These are phyloP conservation scores for Psilopsiagon aurifrons DNA, from an alignment of 2,113 vertebrate species.

Conservation along the genomic window DNA sequence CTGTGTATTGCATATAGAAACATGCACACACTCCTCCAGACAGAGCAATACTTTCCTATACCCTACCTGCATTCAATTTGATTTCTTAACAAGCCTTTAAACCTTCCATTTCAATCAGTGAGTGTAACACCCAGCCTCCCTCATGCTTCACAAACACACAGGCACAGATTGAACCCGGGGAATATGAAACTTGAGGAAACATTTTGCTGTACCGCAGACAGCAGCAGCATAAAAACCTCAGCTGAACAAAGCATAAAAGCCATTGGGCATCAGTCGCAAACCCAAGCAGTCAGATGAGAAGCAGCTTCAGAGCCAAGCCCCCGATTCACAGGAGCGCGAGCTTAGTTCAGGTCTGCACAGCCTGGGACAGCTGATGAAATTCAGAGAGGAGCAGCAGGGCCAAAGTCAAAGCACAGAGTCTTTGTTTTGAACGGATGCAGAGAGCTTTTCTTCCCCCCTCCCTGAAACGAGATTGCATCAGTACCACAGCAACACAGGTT, in stretches of 20 bases:
- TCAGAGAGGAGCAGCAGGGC: background rate
- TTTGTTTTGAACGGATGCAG: background rate
- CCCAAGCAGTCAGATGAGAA: background rate
- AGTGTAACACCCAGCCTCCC: background rate
- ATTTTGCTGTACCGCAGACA: background rate
- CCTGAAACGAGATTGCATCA: background rate
- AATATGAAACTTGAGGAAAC: rapidly evolving
- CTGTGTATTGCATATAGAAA: background rate
- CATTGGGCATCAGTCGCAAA: background rate
- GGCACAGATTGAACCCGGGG: background rate
- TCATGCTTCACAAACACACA: rapidly evolving
- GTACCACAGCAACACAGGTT: background rate
- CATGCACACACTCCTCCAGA: too few species aligned
- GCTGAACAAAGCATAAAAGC: background rate
- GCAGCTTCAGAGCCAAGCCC: background rate
- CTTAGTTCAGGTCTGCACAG: background rate
- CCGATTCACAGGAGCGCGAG: too few species aligned
- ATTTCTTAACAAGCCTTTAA: background rate
- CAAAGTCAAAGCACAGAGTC: background rate
- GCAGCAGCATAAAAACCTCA: rapidly evolving
- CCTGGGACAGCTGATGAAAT: background rate
- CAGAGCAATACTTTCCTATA: background rate
- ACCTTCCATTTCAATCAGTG: background rate
- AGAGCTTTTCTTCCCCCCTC: background rate
- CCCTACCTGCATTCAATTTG: background rate